These are phyloP conservation scores for Hemicentrotus pulcherrimus DNA, from an alignment of 35 echinoderm and acorn worm species.

Conservation along the genomic window DNA sequence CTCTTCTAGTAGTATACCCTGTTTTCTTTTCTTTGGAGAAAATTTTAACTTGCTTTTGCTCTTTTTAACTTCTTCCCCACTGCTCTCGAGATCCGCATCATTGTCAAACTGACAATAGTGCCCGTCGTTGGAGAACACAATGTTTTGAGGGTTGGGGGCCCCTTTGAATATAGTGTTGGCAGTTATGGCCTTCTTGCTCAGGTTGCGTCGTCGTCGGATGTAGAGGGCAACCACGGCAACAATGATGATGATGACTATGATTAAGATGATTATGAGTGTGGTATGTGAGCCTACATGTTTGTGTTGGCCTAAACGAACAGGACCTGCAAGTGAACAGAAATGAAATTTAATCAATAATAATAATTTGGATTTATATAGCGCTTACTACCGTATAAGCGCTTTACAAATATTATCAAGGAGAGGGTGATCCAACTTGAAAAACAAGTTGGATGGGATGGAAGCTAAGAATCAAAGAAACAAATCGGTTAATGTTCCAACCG, in stretches of 20 bases:
- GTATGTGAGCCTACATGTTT: conserved; percentile 17
- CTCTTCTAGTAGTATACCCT: conserved; percentile 11
- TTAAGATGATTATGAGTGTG: conserved; percentile 43
- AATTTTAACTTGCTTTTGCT: conserved; percentile 17
- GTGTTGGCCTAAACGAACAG: conserved; percentile 40
- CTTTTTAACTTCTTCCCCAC: conserved; percentile 26
- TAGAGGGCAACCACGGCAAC: background rate
- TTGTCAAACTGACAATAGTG: background rate
- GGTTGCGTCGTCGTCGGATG: conserved; percentile 4
- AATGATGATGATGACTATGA: conserved; percentile 63
- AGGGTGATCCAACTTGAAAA: background rate
- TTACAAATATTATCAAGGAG: no score
- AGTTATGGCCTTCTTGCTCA: background rate
- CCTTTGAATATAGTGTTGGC: conserved; percentile 40
- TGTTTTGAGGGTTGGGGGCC: background rate
- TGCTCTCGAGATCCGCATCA: background rate
- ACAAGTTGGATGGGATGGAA: background rate
- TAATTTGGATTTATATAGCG: background rate
- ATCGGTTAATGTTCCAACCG: background rate
- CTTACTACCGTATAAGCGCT: no score
- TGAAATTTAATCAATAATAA: background rate
- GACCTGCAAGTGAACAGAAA: conserved; percentile 17
- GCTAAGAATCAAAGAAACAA: no score
- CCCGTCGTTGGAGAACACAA: background rate
- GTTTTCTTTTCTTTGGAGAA: conserved; percentile 26